These are phyloP conservation scores for Saccopteryx bilineata DNA, from an alignment of 2,113 vertebrate species.

Conservation along the genomic window DNA sequence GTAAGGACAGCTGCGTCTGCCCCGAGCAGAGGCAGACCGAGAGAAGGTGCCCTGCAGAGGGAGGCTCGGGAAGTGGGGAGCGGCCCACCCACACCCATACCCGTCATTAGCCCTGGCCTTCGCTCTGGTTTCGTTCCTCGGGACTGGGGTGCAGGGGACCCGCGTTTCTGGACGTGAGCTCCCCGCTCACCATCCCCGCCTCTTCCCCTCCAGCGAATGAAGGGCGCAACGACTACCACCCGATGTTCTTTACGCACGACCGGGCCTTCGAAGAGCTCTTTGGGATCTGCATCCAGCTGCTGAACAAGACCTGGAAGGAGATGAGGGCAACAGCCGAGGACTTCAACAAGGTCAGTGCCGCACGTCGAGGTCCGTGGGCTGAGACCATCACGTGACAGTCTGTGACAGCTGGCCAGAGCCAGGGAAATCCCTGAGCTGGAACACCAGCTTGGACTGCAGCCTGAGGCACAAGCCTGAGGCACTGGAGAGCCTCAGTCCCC, in stretches of 20 bases:
- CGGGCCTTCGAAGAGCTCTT: constrained; percentile 98
- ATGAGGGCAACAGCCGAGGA: constrained; percentile 98
- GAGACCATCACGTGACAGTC: background rate
- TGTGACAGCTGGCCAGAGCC: background rate
- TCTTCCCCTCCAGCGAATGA: constrained; percentile 92
- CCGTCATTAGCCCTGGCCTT: background rate
- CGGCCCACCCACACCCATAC: background rate
- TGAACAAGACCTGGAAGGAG: constrained; percentile 99
- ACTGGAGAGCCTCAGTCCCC: background rate
- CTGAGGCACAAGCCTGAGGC: background rate
- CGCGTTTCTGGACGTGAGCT: background rate
- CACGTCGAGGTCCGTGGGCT: background rate
- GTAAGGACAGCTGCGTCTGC: background rate
- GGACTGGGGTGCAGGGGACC: background rate
- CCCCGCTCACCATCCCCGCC: background rate
- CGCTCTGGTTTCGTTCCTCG: background rate
- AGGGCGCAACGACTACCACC: constrained; percentile 98
- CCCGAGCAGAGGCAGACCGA: background rate
- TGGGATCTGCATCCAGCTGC: constrained; percentile 97
- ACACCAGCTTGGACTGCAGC: background rate
- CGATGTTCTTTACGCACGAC: constrained; percentile 99
- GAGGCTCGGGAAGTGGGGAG: background rate
- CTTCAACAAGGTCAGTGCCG: constrained; percentile 95
- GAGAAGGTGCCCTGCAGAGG: background rate
- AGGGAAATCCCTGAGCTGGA: background rate